These are phyloP conservation scores for Mus musculus DNA, from an alignment of 2,113 vertebrate genomes.

Conservation along the genomic window GRCm39 chr9:21499001-21499500, in stretches of 20 bases:
- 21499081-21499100: slow-evolving; percentile 58
- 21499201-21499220: slow-evolving; percentile 96
- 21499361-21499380: slow-evolving; percentile 89
- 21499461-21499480: slow-evolving; percentile 98
- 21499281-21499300: slow-evolving; percentile 5
- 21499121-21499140: slow-evolving; percentile 72
- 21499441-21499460: slow-evolving; percentile 96
- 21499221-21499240: slow-evolving; percentile 19
- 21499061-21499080: neutral
- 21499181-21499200: slow-evolving; percentile 99
- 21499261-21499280: slow-evolving; percentile 51
- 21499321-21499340: neutral
- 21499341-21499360: slow-evolving; percentile 88
- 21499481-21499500: slow-evolving; percentile 83
- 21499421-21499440: slow-evolving; percentile 96
- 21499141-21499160: slow-evolving; percentile 95
- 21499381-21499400: slow-evolving; percentile 94
- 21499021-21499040: slow-evolving; percentile 37
- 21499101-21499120: slow-evolving; percentile 72
- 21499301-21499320: neutral
- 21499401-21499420: slow-evolving; percentile 97
- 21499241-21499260: slow-evolving; percentile 44
- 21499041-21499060: neutral
- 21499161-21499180: slow-evolving; percentile 98
- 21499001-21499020: slow-evolving; percentile 1